phyloP scores from a whole-genome alignment of 2,113 vertebrate species.

The Daphoenositta chrysoptera region DNA sequence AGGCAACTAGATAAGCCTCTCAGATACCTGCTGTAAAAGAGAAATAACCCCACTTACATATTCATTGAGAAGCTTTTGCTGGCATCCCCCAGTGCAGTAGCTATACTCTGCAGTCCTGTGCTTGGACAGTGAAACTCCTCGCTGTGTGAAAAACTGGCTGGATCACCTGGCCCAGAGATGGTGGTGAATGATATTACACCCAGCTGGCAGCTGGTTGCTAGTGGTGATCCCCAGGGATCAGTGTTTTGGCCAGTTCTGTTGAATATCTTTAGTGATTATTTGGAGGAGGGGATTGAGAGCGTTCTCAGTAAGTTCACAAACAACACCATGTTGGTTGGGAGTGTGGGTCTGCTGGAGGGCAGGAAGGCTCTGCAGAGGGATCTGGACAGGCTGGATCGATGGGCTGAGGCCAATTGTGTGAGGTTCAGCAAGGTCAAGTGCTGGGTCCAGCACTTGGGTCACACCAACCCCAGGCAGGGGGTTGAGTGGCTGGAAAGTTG shows the following conservation, averaged over 20 bases:
- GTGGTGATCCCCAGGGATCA: neutral
- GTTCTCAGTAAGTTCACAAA: neutral
- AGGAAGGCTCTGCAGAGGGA: neutral
- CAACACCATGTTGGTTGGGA: neutral
- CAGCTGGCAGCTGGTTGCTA: neutral
- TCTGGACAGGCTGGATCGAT: fast-evolving
- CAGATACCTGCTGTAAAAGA: neutral
- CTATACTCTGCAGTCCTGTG: neutral
- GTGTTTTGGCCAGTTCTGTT: neutral
- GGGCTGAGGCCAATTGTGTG: neutral
- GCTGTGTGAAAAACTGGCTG: neutral
- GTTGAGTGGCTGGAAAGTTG: neutral
- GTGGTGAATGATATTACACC: neutral
- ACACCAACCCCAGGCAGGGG: neutral
- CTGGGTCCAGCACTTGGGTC: neutral
- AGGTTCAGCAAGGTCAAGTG: neutral
- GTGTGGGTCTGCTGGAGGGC: neutral
- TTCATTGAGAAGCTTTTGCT: neutral
- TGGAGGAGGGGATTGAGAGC: neutral
- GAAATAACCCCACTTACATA: neutral
- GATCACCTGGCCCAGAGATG: neutral
- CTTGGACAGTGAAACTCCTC: neutral
- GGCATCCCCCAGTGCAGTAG: neutral
- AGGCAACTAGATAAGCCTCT: neutral
- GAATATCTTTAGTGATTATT: neutral